A percentile compares a stretch with the other conserved stretches of the same genome.
Evolutionary conservation across 2,888 invertebrate species (phyloP).

Genomic region (Drosophila macrothrix): DNA sequence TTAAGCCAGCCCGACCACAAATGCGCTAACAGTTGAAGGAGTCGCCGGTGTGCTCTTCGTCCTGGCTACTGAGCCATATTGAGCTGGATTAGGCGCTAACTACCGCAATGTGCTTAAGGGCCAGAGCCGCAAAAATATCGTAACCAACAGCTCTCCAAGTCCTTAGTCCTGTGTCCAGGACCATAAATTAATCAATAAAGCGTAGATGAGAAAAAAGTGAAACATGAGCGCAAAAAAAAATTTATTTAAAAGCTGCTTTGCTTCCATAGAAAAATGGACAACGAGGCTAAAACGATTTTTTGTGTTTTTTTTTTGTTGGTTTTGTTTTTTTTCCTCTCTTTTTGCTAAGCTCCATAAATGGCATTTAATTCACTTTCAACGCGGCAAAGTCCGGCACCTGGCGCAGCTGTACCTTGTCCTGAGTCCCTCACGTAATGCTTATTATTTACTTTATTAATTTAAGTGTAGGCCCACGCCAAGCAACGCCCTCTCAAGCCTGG

Average conservation of each 20-base stretch:
- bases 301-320: constrained; percentile 20
- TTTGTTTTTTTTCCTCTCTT: constrained; percentile 22
- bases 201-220: constrained; percentile 13
- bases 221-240: constrained; percentile 9
- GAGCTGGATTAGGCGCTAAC: constrained; percentile 78
- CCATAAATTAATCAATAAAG: constrained; percentile 75
- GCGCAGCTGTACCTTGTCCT: background rate
- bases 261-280: constrained; percentile 17
- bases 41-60: constrained; percentile 3
- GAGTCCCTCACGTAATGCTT: constrained; percentile 56
- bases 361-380: constrained; percentile 78
- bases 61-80: constrained; percentile 64
- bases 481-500: constrained; percentile 6
- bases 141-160: constrained; percentile 10
- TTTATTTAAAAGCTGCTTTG: constrained; percentile 13
- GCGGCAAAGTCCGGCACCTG: constrained; percentile 35
- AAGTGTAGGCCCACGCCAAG: constrained; percentile 60
- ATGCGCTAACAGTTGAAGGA: constrained; percentile 42
- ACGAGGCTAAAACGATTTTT: constrained; percentile 22
- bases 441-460: constrained; percentile 83
- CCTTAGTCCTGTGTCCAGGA: constrained; percentile 3
- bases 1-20: constrained; percentile 46
- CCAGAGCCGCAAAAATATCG: constrained; percentile 51
- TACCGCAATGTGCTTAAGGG: constrained; percentile 68
- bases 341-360: constrained; percentile 67